Conservation (phyloP, 2,888 invertebrate genomes). For the Heliconius cydno region DNA sequence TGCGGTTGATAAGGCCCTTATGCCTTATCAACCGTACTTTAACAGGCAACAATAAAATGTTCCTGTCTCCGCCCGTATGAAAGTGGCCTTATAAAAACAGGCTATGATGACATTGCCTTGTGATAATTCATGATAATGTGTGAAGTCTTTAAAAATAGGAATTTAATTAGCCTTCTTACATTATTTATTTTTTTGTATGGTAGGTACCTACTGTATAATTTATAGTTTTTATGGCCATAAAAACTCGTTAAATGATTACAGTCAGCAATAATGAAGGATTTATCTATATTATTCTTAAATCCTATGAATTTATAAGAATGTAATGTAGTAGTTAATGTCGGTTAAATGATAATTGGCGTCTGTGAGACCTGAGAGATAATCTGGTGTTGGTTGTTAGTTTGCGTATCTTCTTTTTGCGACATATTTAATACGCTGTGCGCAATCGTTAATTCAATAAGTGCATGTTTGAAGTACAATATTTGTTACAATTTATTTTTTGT, state of each 20-base stretch:
- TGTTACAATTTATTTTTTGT: background rate
- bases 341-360: background rate
- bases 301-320: background rate
- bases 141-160: background rate
- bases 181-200: background rate
- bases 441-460: conserved; percentile 6
- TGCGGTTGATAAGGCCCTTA: conserved; percentile 7
- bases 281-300: background rate
- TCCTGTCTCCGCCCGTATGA: background rate
- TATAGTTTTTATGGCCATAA: background rate
- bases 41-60: background rate
- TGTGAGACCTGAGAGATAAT: background rate
- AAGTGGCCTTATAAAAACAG: conserved; percentile 2
- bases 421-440: background rate
- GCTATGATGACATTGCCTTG: background rate
- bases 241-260: too few relatives aligned
- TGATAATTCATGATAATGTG: background rate
- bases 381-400: background rate
- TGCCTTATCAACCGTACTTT: background rate
- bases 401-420: background rate
- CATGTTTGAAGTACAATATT: background rate
- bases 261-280: too few relatives aligned
- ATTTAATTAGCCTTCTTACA: background rate
- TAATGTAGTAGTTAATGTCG: background rate
- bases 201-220: background rate